Evolutionary conservation across 2,113 vertebrate species (phyloP).

Genomic region (Madoqua kirkii): DNA sequence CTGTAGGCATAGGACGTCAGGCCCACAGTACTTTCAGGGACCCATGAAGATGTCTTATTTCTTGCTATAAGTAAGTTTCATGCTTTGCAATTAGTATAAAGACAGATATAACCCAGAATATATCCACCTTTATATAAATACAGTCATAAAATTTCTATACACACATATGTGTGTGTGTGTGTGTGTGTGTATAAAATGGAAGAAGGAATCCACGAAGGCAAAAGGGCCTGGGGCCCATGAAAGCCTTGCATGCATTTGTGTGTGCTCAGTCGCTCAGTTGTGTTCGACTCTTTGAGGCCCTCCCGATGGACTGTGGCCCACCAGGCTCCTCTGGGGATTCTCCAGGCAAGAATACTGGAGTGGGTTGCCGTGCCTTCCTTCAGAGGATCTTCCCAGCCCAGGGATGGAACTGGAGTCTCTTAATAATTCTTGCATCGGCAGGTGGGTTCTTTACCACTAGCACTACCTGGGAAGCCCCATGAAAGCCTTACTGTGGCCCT

Average conservation of each 20-base stretch:
- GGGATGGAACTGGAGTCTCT: not conserved
- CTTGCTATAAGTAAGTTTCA: not conserved
- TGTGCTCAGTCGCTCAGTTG: not conserved
- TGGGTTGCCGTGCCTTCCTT: not conserved
- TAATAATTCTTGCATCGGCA: not conserved
- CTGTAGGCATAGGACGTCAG: not conserved
- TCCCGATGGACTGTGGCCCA: not conserved
- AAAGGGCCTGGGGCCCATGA: not conserved
- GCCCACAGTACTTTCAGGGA: not conserved
- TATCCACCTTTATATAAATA: not conserved
- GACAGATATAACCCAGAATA: not conserved
- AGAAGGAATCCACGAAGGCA: not conserved
- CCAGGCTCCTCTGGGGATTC: not conserved
- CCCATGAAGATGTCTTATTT: not conserved
- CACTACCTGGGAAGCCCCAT: not conserved
- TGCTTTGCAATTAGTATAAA: not conserved
- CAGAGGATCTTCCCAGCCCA: not conserved
- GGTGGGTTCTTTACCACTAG: not conserved
- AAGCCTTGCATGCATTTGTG: not conserved
- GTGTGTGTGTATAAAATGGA: not conserved
- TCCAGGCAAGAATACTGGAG: not conserved
- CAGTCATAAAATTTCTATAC: not conserved
- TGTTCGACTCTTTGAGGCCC: not conserved
- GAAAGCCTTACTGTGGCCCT: not conserved
- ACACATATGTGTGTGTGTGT: not conserved